Percentiles rank a stretch among this genome's conserved stretches.
Conservation (phyloP, 2,797 vertebrate species). For the Mormyrops boulengeri region DNA sequence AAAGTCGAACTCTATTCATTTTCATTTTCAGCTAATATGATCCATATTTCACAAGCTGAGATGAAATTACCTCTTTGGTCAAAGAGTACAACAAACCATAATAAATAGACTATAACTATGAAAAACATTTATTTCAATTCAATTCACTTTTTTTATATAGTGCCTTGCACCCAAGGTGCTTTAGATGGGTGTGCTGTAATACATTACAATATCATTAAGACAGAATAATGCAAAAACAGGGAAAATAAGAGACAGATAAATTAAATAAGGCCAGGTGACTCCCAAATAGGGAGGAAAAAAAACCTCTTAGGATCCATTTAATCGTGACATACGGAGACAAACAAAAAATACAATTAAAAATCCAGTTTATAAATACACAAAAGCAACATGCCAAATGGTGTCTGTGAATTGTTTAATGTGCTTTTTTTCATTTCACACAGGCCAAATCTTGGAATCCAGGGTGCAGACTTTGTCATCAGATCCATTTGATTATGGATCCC, state of each 20-base stretch:
- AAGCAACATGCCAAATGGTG: not conserved
- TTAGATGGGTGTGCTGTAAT: not conserved
- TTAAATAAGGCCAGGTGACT: not conserved
- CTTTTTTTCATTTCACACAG: slow-evolving; percentile 11
- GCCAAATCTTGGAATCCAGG: slow-evolving; percentile 46
- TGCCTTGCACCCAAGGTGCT: not conserved
- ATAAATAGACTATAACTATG: not conserved
- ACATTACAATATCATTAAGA: not conserved
- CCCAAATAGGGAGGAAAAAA: not conserved
- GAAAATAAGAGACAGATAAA: not conserved
- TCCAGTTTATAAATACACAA: not conserved
- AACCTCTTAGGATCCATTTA: not conserved
- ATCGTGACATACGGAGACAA: not conserved
- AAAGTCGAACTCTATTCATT: not conserved
- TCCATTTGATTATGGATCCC: slow-evolving; percentile 31
- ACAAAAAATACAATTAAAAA: not conserved
- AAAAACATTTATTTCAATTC: not conserved
- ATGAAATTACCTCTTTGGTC: not conserved
- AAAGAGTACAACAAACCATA: not conserved
- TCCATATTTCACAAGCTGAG: not conserved
- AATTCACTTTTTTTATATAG: not conserved
- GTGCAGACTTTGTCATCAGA: slow-evolving; percentile 31
- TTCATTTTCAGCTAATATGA: not conserved
- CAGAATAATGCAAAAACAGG: not conserved
- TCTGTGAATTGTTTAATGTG: not conserved